These are phyloP conservation scores for Pogonomyrmex barbatus DNA, from an alignment of 1,140 invertebrate species.

Conservation along the genomic window DNA sequence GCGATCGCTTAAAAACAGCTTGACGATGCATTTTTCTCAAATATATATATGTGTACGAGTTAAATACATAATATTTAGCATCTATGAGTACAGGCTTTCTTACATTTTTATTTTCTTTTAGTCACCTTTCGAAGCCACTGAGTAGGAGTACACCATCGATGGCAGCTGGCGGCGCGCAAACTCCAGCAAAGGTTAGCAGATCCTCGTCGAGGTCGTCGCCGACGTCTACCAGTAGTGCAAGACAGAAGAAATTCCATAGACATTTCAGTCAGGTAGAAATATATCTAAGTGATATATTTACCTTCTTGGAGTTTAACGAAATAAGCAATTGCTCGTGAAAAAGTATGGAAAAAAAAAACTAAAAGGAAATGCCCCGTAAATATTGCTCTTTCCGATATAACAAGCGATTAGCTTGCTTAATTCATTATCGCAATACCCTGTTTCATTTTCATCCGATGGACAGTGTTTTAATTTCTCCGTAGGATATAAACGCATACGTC, in stretches of 20 bases:
- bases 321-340: neutral
- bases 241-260: constrained; percentile 83
- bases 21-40: neutral
- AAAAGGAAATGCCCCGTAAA: neutral
- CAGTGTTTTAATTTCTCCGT: constrained; percentile 16
- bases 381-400: neutral
- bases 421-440: constrained; percentile 30
- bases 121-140: constrained; percentile 82
- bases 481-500: constrained; percentile 37
- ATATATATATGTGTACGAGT: too few relatives aligned
- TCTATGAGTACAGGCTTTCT: neutral
- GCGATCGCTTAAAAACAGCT: too few relatives aligned
- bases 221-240: constrained; percentile 80
- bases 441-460: neutral
- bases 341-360: neutral
- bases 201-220: constrained; percentile 82
- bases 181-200: constrained; percentile 79
- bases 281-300: neutral
- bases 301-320: neutral
- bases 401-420: neutral
- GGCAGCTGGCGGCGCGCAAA: constrained; percentile 78
- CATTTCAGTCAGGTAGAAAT: constrained; percentile 82
- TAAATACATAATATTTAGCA: constrained; percentile 5
- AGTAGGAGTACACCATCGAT: constrained; percentile 84
- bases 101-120: constrained; percentile 63